Evolutionary conservation across 2,113 vertebrate genomes (phyloP), one percentile per base, ranked within the genome.

Genomic region (Paramisgurnus dabryanus): DNA sequence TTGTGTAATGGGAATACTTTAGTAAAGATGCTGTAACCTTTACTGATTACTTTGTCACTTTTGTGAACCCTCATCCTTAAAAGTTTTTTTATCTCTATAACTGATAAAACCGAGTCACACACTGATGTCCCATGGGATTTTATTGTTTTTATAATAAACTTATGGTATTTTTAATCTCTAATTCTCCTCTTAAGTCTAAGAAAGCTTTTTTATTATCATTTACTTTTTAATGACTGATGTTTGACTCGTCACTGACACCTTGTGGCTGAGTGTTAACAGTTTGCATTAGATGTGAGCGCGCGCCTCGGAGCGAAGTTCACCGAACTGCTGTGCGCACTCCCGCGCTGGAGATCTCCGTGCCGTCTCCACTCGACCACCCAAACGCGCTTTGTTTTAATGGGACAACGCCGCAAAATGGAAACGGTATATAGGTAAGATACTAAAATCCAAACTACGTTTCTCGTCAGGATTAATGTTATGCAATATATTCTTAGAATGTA

Each of bases 311-410:
- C 80, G 72, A 76, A 81, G 80, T 81, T 81, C 72, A 63, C 57
- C 5, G 57, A 11, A 7, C 55, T 47, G 53, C 41, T 17, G 7
- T 61, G 55, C 77, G 72, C 80, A 64, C 72, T 60, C 80, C 72
- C 70, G 65, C 4, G 17, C 22, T n/a, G 72, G 80, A 81, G 80
- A 61, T 66, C 65, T 81, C 80, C 72, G 80, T 61, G 72, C 80
- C 80, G 72, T 81, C 80, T 76, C 80, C 80, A 61, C 71, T 71
- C 55, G 50, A 17, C 11, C 53, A 58, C 27, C 10, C 7, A 39
- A 6, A 68, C 17, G 57, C n/a, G 57, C 72, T 69, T 76, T 69
- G 80, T 76, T 72, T 68, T 72, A 34, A 50, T 67, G 55, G 47
- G 34, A 47, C 22, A 61, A 69, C 72, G 41, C 3, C 39, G 34